A percentile compares a stretch with the other conserved stretches of the same genome.
Evolutionary conservation across 2,888 invertebrate genomes (phyloP).

Genomic region (Mycalesis mineus): DNA sequence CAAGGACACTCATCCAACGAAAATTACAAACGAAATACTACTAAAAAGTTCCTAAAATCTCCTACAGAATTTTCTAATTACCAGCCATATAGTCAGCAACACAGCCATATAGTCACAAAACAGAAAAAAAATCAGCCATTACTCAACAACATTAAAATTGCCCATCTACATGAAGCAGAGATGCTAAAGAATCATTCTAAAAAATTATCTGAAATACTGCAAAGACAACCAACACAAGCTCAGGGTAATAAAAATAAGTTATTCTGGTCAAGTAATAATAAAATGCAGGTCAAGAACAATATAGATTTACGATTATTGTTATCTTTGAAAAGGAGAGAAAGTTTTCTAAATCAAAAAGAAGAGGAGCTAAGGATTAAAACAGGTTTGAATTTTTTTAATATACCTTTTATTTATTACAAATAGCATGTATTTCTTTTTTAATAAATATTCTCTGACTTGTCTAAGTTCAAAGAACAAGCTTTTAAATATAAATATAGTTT

Average conservation of each 20-base stretch:
- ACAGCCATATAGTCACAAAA: too few relatives aligned
- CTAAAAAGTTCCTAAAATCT: slow-evolving; percentile 37
- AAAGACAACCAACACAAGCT: not conserved
- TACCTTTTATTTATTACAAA: too few relatives aligned
- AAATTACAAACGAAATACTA: slow-evolving; percentile 39
- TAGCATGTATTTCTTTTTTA: not conserved
- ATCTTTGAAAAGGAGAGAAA: not conserved
- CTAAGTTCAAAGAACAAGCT: too few relatives aligned
- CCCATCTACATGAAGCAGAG: slow-evolving; percentile 13
- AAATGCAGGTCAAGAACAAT: not conserved
- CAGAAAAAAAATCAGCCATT: too few relatives aligned
- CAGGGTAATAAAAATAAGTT: not conserved
- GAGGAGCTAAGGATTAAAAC: not conserved
- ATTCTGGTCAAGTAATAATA: not conserved
- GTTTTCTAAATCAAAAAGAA: not conserved
- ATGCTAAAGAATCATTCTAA: slow-evolving; percentile 15
- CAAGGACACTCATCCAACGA: slow-evolving; percentile 24
- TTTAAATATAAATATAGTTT: too few relatives aligned
- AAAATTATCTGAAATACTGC: not conserved
- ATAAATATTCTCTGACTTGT: not conserved
- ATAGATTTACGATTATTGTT: slow-evolving; percentile 4
- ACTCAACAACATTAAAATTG: not conserved
- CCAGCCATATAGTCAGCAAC: too few relatives aligned
- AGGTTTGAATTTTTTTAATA: too few relatives aligned
- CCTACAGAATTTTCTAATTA: slow-evolving; percentile 20